These are phyloP conservation scores for Rhingia campestris DNA, from an alignment of 2,888 invertebrate genomes.

Conservation along the genomic window DNA sequence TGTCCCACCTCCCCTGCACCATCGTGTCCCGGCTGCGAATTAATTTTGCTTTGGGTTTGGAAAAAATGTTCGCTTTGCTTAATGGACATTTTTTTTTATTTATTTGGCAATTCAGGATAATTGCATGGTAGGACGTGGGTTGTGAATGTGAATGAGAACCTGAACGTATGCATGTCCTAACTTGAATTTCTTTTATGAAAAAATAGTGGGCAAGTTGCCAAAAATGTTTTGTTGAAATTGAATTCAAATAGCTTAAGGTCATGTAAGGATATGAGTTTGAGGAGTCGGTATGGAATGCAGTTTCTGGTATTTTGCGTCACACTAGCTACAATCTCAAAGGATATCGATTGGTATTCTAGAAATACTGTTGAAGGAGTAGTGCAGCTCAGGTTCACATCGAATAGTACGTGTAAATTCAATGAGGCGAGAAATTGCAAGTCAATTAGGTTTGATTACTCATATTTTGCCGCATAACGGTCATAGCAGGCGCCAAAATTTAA, in stretches of 20 bases:
- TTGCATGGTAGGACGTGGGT: constrained; percentile 16
- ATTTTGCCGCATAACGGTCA: constrained; percentile 45
- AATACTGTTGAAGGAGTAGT: not conserved
- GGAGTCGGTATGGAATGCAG: constrained; percentile 3
- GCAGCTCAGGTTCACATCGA: constrained; percentile 32
- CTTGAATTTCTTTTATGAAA: constrained; percentile 1
- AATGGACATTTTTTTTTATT: constrained; percentile 30
- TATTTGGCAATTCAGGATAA: constrained; percentile 48
- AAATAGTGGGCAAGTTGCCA: constrained; percentile 58
- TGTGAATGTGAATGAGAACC: not conserved
- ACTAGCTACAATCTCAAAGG: constrained; percentile 8
- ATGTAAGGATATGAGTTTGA: constrained; percentile 44
- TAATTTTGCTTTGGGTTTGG: constrained; percentile 11
- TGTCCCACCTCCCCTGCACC: constrained; percentile 4
- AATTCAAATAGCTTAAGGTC: constrained; percentile 59
- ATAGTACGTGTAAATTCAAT: constrained; percentile 48
- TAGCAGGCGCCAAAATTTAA: constrained; percentile 15
- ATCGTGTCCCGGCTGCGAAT: not conserved
- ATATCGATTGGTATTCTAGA: constrained; percentile 21
- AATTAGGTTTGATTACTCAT: constrained; percentile 42
- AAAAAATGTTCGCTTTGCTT: constrained; percentile 34
- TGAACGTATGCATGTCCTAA: constrained; percentile 10
- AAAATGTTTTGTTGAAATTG: constrained; percentile 47
- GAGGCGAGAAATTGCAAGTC: constrained; percentile 54
- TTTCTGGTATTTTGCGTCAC: constrained; percentile 20